Percentiles rank a stretch among this genome's conserved stretches.
phyloP scores from a whole-genome alignment of 2,113 vertebrate genomes.

The Diadophis punctatus region DNA sequence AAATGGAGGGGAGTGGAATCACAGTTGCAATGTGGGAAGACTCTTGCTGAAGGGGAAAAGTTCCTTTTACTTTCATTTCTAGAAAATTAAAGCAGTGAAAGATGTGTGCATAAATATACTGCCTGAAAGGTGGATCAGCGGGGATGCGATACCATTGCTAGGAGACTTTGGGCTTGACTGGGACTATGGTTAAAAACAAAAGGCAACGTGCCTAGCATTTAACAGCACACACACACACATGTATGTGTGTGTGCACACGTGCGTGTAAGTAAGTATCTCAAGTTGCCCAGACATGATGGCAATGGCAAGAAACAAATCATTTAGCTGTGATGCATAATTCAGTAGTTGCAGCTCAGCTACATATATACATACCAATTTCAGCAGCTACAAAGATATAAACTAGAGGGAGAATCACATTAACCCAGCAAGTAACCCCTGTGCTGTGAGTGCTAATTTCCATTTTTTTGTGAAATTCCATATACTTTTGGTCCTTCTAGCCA shows the following conservation, averaged over 20 bases:
- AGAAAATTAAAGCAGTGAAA: not conserved
- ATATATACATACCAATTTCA: not conserved
- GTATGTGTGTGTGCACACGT: too few relatives aligned
- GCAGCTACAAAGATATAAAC: not conserved
- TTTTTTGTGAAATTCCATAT: not conserved
- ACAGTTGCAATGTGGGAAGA: not conserved
- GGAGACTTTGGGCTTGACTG: not conserved
- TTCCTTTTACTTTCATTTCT: too few relatives aligned
- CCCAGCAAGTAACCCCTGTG: not conserved
- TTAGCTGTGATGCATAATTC: not conserved
- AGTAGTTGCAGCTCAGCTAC: not conserved
- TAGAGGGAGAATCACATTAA: not conserved
- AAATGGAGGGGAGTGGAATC: not conserved
- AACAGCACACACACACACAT: not conserved
- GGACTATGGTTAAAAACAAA: not conserved
- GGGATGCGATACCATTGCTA: not conserved
- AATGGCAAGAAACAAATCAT: not conserved
- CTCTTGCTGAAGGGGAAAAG: not conserved
- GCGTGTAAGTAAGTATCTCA: not conserved
- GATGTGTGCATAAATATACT: not conserved
- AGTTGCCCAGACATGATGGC: not conserved
- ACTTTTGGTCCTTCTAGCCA: not conserved
- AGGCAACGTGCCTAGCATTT: not conserved
- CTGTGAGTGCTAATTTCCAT: not conserved
- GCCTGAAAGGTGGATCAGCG: not conserved